Conservation (phyloP, 2,113 vertebrate species). For the Ariopsis seemanni region DNA sequence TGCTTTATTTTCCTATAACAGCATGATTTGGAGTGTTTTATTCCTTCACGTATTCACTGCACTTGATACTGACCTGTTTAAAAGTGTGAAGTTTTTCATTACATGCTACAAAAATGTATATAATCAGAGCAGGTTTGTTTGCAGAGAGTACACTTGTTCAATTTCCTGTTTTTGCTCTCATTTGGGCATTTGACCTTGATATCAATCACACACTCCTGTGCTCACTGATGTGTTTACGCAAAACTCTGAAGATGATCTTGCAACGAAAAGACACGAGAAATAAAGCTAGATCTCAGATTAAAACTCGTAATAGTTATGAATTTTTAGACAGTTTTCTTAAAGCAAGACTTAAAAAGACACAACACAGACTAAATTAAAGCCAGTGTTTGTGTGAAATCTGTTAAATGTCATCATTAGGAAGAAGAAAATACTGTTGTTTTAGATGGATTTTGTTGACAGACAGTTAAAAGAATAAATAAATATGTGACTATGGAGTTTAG, state of each 20-base stretch:
- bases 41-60: background rate
- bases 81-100: background rate
- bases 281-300: background rate
- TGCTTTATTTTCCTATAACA: background rate
- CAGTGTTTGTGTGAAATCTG: background rate
- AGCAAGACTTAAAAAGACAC: background rate
- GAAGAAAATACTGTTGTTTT: too few species aligned
- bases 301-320: background rate
- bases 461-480: background rate
- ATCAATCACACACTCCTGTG: background rate
- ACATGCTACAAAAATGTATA: background rate
- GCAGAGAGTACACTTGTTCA: background rate
- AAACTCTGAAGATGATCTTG: background rate
- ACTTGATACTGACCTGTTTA: background rate
- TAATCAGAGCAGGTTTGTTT: background rate
- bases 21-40: background rate
- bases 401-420: too few species aligned
- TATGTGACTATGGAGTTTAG: too few species aligned
- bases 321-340: background rate
- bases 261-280: background rate
- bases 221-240: background rate
- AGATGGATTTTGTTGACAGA: background rate
- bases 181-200: background rate
- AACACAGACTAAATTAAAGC: background rate
- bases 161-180: background rate